Base-by-base conservation (phyloP, 2,888 invertebrate species). In the Cantharis flavilabris region DNA sequence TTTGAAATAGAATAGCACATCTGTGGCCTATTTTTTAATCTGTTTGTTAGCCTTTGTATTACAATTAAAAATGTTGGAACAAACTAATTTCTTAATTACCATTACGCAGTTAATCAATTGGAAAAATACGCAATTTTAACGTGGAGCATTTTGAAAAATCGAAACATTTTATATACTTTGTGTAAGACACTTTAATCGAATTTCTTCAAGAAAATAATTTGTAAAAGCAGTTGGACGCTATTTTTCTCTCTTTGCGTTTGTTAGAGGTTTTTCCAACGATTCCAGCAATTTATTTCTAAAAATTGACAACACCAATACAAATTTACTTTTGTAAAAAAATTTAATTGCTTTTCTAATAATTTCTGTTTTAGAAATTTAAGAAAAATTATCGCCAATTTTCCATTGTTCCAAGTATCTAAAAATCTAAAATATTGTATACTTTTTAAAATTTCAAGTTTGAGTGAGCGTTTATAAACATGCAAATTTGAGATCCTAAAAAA, bases 11-110 rank as follows among this genome's bases (percentile, higher is more conserved):
- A 23, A 23, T 67, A 67, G 23, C 18, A 67, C 65, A 67, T 67
- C 65, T 67, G 65, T 67, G 65, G n/a, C 65, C 65, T 67, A 67
- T 67, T 67, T 67, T 67, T 23, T n/a, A 67, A 67, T 67, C 49
- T 67, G 13, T 67, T 67, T 18, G 11, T 64, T 18, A 49, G 49
- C 49, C 9, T 49, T n/a, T 49, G n/a, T 49, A 49, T 49, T 49
- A n/a, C 49, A 49, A 49, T 49, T 49, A 49, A 49, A 49, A 49
- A 49, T 49, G 49, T 49, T 49, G 9, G 9, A 49, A 7, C 33
- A 49, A 49, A n/a, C 49, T n/a, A 49, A 49, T 49, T 49, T 49
- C n/a, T 49, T 49, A 49, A 49, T 49, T 49, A 49, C 49, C 49
- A n/a, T 49, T 49, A 49, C 49, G 7, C 49, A n/a, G n/a, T n/a